Percentiles rank a stretch among this genome's conserved stretches.
These are phyloP conservation scores for Drosophila siamana DNA, from an alignment of 2,888 invertebrate genomes.

Conservation along the genomic window DNA sequence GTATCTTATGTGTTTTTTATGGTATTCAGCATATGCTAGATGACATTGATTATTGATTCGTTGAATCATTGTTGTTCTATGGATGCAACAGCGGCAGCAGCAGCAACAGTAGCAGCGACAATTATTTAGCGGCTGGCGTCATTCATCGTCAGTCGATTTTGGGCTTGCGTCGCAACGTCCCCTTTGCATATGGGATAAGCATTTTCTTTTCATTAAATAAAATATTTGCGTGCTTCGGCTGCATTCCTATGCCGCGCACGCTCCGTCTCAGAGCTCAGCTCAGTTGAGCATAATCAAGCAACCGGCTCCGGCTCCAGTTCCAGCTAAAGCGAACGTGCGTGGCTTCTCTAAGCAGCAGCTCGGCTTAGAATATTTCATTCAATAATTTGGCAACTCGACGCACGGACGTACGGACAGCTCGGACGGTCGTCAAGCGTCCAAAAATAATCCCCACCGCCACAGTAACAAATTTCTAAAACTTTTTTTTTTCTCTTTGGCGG, in stretches of 20 bases:
- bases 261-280: conserved; percentile 15
- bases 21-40: conserved; percentile 14
- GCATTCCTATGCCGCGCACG: conserved; percentile 72
- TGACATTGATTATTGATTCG: conserved; percentile 46
- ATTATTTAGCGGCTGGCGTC: conserved; percentile 47
- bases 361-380: conserved; percentile 74
- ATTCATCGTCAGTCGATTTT: conserved; percentile 59
- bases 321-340: conserved; percentile 56
- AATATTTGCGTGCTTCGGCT: conserved; percentile 65
- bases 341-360: conserved; percentile 54
- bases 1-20: not conserved
- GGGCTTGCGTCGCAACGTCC: conserved; percentile 39
- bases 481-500: conserved; percentile 13
- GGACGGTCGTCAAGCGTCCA: conserved; percentile 55
- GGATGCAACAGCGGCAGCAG: conserved; percentile 27
- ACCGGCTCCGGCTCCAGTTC: conserved; percentile 25
- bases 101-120: conserved; percentile 9
- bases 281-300: conserved; percentile 68
- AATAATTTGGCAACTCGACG: conserved; percentile 70
- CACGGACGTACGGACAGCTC: conserved; percentile 36
- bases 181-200: conserved; percentile 58
- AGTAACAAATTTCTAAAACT: conserved; percentile 58
- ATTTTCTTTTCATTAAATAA: conserved; percentile 79
- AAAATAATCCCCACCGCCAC: conserved; percentile 16
- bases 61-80: conserved; percentile 23